phyloP scores from a whole-genome alignment of 30 jellyfish, hydroid and myxozoan genomes.

The Pelagia noctiluca region DNA sequence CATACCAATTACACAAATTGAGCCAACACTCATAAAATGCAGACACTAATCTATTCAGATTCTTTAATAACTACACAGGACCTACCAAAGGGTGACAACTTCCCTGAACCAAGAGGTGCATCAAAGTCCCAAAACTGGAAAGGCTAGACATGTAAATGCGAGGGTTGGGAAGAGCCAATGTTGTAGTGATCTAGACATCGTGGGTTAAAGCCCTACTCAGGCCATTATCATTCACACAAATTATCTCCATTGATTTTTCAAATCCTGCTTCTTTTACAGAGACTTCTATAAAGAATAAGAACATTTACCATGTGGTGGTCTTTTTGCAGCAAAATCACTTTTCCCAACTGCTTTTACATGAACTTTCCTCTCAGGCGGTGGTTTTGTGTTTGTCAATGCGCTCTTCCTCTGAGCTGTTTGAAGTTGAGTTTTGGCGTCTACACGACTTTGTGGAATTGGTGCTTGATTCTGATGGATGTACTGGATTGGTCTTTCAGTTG shows the following conservation, averaged over 20 bases:
- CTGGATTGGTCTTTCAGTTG: neutral
- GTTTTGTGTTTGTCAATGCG: neutral
- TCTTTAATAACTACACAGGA: too few species aligned
- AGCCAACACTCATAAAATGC: too few species aligned
- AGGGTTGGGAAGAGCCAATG: too few species aligned
- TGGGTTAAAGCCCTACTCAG: neutral
- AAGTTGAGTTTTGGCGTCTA: neutral
- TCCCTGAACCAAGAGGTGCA: too few species aligned
- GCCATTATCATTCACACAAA: too few species aligned
- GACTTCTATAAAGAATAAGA: neutral
- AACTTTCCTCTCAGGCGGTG: neutral
- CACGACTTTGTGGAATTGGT: neutral
- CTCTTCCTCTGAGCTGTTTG: neutral
- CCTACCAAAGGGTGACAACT: too few species aligned
- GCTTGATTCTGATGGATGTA: neutral
- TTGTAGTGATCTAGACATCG: neutral
- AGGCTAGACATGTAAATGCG: too few species aligned
- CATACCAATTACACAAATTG: too few species aligned
- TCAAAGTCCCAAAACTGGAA: too few species aligned
- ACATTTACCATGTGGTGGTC: constrained; percentile 1
- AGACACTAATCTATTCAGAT: too few species aligned
- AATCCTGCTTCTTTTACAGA: too few species aligned
- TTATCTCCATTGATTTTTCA: too few species aligned
- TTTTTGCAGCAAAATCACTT: constrained; percentile 28
- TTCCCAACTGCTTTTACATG: constrained; percentile 60